Conservation (phyloP, 2,888 invertebrate genomes). For the Epirrhoe tristata region DNA sequence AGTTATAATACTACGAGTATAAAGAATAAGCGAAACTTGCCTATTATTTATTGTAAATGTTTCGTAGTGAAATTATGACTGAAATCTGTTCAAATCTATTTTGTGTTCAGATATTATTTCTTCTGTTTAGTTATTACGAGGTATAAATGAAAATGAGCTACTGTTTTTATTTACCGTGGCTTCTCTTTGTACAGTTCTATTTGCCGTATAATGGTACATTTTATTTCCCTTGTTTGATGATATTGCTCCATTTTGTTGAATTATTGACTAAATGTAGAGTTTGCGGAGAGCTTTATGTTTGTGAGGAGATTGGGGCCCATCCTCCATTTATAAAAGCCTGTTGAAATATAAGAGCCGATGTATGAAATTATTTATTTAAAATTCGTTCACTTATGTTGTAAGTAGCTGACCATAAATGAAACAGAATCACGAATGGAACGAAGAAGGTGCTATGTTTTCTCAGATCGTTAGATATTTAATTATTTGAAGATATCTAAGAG, state of each 20-base stretch:
- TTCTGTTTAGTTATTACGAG: no score
- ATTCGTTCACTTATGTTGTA: neutral
- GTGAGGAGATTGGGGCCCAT: slow-evolving; percentile 4
- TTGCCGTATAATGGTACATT: slow-evolving; percentile 25
- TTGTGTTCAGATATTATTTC: no score
- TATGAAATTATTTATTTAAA: neutral
- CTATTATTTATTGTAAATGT: no score
- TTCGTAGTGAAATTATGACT: no score
- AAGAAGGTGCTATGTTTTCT: no score
- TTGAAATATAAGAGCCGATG: neutral
- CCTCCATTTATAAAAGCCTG: slow-evolving; percentile 9
- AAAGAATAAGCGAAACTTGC: no score
- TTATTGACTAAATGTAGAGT: slow-evolving; percentile 24
- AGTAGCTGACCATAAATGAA: neutral
- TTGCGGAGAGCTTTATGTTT: slow-evolving; percentile 16
- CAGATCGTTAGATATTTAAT: no score
- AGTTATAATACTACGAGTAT: no score
- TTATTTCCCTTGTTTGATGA: slow-evolving; percentile 34
- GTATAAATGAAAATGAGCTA: slow-evolving; percentile 1
- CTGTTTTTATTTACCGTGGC: slow-evolving; percentile 8
- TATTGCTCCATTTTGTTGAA: slow-evolving; percentile 34
- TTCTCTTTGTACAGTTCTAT: slow-evolving; percentile 21
- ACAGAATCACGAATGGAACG: neutral
- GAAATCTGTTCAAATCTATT: no score
- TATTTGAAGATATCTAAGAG: no score